A percentile compares a stretch with the other conserved stretches of the same genome.
Evolutionary conservation across 30 jellyfish, hydroid and myxozoan genomes (phyloP).

Genomic region (Turritopsis rubra): DNA sequence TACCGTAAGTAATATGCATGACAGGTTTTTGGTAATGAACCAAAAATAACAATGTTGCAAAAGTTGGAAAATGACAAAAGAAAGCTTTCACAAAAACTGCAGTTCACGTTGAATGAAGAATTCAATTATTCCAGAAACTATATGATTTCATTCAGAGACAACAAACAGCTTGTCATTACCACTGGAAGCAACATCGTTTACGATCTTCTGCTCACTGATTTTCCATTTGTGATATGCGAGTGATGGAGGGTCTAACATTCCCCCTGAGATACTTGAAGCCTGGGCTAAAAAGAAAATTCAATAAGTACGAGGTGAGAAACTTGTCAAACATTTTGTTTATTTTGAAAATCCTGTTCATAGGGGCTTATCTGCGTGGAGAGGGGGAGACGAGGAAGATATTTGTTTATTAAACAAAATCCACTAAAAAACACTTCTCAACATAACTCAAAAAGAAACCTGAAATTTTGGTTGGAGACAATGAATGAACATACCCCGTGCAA

Average conservation of each 20-base stretch:
- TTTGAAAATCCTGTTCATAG: too few relatives aligned
- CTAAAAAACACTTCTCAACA: not conserved
- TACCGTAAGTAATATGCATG: not conserved
- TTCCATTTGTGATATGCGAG: constrained; percentile 81
- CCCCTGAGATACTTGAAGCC: constrained; percentile 46
- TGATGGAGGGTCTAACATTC: constrained; percentile 61
- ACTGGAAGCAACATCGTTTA: constrained; percentile 52
- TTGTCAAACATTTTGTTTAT: too few relatives aligned
- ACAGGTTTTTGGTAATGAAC: not conserved
- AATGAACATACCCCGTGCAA: constrained; percentile 57
- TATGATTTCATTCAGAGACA: not conserved
- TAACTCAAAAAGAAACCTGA: too few relatives aligned
- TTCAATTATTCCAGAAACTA: not conserved
- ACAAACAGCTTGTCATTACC: constrained; percentile 50
- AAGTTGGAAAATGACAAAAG: too few relatives aligned
- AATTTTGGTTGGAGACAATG: not conserved
- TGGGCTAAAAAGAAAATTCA: constrained; percentile 43
- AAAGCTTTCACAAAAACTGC: too few relatives aligned
- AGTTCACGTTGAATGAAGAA: not conserved
- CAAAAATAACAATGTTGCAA: not conserved
- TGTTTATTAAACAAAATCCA: not conserved
- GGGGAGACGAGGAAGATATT: too few relatives aligned
- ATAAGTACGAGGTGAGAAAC: not conserved
- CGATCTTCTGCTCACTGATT: constrained; percentile 44
- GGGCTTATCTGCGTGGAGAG: too few relatives aligned